Evolutionary conservation across 2,797 vertebrate species (phyloP).

Genomic region (Muscicapa comitata): DNA sequence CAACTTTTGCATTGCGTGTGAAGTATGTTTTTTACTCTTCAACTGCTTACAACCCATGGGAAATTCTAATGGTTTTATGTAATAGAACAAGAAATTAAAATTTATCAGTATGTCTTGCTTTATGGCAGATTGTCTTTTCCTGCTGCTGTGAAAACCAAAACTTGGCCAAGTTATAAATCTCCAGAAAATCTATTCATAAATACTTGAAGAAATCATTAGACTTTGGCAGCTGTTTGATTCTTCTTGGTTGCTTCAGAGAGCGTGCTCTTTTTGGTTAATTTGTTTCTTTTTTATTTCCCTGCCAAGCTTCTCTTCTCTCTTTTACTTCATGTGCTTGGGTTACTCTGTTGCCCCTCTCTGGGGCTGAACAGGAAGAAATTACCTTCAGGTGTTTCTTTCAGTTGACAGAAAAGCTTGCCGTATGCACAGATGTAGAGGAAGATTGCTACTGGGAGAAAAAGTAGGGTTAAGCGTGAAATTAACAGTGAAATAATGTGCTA

Average conservation of each 20-base stretch:
- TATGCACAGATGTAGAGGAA: neutral
- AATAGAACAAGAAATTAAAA: neutral
- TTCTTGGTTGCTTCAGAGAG: neutral
- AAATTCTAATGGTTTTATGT: constrained; percentile 1
- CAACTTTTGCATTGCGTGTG: neutral
- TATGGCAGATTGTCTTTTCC: neutral
- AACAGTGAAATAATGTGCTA: neutral
- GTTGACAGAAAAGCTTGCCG: neutral
- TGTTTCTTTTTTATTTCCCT: neutral
- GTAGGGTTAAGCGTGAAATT: neutral
- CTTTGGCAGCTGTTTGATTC: neutral
- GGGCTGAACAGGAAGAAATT: neutral
- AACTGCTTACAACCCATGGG: neutral
- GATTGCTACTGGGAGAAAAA: neutral
- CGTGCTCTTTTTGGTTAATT: neutral
- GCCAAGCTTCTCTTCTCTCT: rapidly evolving
- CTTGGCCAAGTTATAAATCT: neutral
- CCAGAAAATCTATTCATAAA: neutral
- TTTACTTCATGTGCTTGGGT: neutral
- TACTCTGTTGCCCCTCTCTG: neutral
- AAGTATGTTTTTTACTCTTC: neutral
- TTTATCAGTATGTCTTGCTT: neutral
- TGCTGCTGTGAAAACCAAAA: neutral
- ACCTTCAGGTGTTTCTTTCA: neutral
- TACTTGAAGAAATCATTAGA: neutral